A percentile compares a stretch with the other conserved stretches of the same genome.
These are phyloP conservation scores for Aleiodes alternator DNA, from an alignment of 2,888 invertebrate species.

Conservation along the genomic window DNA sequence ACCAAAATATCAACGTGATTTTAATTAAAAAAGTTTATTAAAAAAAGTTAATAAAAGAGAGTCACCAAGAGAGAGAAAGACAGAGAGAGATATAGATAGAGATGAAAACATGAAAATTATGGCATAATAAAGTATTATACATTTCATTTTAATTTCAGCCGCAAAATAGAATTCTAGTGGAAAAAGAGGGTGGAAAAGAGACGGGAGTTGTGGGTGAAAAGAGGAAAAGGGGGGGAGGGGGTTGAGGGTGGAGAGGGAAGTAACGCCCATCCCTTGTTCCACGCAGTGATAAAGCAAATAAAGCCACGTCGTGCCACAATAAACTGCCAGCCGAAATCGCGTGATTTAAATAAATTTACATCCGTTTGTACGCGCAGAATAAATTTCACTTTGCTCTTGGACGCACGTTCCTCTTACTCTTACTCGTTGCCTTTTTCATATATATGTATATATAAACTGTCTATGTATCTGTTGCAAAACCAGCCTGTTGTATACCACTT, in stretches of 20 bases:
- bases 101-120: conserved; percentile 28
- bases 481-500: conserved; percentile 39
- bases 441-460: neutral
- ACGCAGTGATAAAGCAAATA: conserved; percentile 73
- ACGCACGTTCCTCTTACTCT: conserved; percentile 47
- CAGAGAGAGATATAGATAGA: no score
- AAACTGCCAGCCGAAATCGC: conserved; percentile 72
- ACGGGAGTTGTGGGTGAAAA: neutral
- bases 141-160: conserved; percentile 68
- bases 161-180: conserved; percentile 67
- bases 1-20: conserved; percentile 13
- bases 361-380: conserved; percentile 64
- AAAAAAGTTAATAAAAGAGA: conserved; percentile 9
- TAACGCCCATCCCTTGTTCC: conserved; percentile 72
- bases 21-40: conserved; percentile 25
- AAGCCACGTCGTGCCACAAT: conserved; percentile 71
- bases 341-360: conserved; percentile 74
- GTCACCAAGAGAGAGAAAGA: neutral
- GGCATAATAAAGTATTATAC: conserved; percentile 32
- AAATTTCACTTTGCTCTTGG: conserved; percentile 52
- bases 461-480: conserved; percentile 21
- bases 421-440: conserved; percentile 42
- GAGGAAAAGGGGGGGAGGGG: no score
- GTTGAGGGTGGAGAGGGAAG: conserved; percentile 52
- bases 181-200: conserved; percentile 2